Percentiles rank a stretch among this genome's conserved stretches.
Conservation (phyloP, 1,140 invertebrate genomes). For the Drosophila nikananu region DNA sequence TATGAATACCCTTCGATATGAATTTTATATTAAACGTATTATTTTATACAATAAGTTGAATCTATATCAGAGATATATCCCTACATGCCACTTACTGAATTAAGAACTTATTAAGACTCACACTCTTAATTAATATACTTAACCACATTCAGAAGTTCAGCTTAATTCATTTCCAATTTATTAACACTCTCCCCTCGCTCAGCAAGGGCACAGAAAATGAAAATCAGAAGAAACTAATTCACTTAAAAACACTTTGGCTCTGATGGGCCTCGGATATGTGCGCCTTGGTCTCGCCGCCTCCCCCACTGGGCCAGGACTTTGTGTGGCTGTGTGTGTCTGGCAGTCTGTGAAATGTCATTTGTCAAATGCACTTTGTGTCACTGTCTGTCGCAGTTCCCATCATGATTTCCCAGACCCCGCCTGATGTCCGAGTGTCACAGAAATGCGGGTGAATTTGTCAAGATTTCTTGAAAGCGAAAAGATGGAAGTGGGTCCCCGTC, state of each 20-base stretch:
- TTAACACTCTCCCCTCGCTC: constrained; percentile 2
- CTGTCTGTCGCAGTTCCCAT: constrained; percentile 65
- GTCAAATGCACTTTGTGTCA: constrained; percentile 84
- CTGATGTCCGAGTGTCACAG: constrained; percentile 77
- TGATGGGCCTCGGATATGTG: constrained; percentile 63
- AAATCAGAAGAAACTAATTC: constrained; percentile 70
- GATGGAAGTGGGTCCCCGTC: constrained; percentile 9
- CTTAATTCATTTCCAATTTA: neutral
- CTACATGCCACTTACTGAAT: neutral
- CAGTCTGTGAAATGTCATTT: constrained; percentile 84
- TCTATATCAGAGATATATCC: neutral
- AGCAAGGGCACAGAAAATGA: neutral
- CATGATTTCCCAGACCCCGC: constrained; percentile 40
- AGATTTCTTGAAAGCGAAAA: constrained; percentile 48
- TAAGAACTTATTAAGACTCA: too few relatives aligned
- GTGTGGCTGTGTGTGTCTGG: constrained; percentile 54
- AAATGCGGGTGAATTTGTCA: constrained; percentile 80
- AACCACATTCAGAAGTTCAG: neutral
- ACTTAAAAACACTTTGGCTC: constrained; percentile 79
- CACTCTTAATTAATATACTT: neutral
- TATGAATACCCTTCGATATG: constrained; percentile 1
- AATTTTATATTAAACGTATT: neutral
- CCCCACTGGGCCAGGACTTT: constrained; percentile 20
- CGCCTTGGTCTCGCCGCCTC: neutral
- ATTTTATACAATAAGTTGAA: neutral